Conservation (phyloP, 2,113 vertebrate genomes). For the Oreochromis aureus region DNA sequence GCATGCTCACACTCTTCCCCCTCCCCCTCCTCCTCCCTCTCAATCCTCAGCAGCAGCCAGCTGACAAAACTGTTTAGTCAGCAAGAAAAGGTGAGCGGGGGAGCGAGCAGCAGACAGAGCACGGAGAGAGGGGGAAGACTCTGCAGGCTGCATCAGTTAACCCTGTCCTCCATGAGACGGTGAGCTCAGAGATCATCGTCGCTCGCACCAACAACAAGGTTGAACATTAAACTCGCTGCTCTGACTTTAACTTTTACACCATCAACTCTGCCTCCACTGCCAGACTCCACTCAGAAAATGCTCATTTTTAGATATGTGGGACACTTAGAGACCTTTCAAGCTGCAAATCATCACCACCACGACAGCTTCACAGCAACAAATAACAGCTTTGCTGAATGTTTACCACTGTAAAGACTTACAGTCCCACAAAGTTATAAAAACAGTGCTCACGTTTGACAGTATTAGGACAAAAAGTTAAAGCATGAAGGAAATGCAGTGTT, state of each 20-base stretch:
- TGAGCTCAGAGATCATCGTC: neutral
- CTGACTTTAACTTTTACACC: neutral
- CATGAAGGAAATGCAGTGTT: no score
- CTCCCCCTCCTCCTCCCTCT: neutral
- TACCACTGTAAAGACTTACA: neutral
- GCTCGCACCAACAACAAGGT: neutral
- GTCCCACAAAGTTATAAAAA: neutral
- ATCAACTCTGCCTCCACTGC: neutral
- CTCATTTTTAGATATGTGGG: neutral
- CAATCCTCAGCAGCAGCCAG: conserved; percentile 64
- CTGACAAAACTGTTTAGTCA: conserved; percentile 86
- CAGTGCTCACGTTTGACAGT: neutral
- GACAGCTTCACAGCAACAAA: neutral
- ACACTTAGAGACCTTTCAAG: neutral
- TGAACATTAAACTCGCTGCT: neutral
- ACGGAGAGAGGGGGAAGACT: neutral
- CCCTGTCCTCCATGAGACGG: neutral
- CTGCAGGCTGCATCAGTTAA: neutral
- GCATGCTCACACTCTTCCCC: neutral
- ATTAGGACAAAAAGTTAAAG: neutral
- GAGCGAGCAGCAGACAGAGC: neutral
- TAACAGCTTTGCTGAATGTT: accelerated
- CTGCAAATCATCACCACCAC: neutral
- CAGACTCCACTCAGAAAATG: neutral
- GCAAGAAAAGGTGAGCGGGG: conserved; percentile 60